Base-by-base conservation (phyloP, 2,113 vertebrate genomes). In the Polyodon spathula region DNA sequence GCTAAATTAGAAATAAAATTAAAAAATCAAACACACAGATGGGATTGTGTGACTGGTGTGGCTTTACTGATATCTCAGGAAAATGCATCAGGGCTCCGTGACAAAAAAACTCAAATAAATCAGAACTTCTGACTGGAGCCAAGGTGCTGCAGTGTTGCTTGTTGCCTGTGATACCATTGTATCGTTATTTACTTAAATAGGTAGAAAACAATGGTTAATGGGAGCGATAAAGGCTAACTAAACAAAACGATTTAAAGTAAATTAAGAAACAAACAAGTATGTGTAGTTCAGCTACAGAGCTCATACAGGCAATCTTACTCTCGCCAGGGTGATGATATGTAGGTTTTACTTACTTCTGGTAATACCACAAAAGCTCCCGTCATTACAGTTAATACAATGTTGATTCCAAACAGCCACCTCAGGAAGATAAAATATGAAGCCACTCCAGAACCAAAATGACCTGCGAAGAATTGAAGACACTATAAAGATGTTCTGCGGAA, bases 341-440 rank as follows among this genome's bases (percentile, higher is more conserved):
- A 9, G 9, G 39, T 37, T 50, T 38, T 10, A 44, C 87, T 86
- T 71, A 99, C 96, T 92, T 99, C 96, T 41, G 96, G 96, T n/a
- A 98, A 73, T 11, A 99, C 90, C 1, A 99, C 85, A 67, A 99
- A 99, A 4, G 94, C 92, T 71, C 93, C 92, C 0, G 93, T 99
- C 95, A 99, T 92, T 63, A 93, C 75, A 4, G 92, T 93, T 7
- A 99, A 90, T 65, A 95, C 91, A 5, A 99, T 92, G 71, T 99
- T 99, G 71, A 99, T 92, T 50, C 96, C 96, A 76, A 98, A 98
- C 6, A 99, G 73, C 96, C 96, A 99, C 61, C 96, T 88, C 64
- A 99, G 70, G 79, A 99, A 99, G 76, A 99, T 99, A 68, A 99
- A 99, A 58, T 99, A 99, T 56, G 96, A 99, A 1, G 96, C 96